Evolutionary conservation across 2,113 vertebrate species (phyloP).

Genomic region (Pelusios castaneus): DNA sequence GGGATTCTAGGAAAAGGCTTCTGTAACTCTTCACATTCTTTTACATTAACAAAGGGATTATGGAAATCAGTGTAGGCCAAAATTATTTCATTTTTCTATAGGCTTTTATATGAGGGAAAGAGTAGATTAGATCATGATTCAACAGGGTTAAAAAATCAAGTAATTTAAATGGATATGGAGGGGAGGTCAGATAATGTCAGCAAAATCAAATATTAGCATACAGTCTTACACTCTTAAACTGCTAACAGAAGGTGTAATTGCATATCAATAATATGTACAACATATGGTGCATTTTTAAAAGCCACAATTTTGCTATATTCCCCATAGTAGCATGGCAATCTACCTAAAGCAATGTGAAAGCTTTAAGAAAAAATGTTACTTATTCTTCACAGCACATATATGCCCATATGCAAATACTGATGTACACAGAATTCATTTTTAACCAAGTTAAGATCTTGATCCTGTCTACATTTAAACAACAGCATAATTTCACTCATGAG

Average conservation of each 20-base stretch:
- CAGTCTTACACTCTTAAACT: not conserved
- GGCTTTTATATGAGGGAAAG: constrained; percentile 5
- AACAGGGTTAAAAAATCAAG: constrained; percentile 21
- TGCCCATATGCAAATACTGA: not conserved
- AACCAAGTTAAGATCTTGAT: not conserved
- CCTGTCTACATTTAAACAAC: not conserved
- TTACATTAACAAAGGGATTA: constrained; percentile 48
- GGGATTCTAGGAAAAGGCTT: not conserved
- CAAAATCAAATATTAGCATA: constrained; percentile 41
- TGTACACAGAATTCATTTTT: not conserved
- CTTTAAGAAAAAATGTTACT: not conserved
- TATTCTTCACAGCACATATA: not conserved
- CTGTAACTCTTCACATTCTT: constrained; percentile 25
- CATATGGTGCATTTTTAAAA: not conserved
- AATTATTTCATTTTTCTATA: constrained; percentile 38
- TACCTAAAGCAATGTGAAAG: not conserved
- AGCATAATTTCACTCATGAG: not conserved
- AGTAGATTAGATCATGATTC: not conserved
- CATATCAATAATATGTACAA: not conserved
- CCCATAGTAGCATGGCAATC: not conserved
- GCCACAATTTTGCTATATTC: not conserved
- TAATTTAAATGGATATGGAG: constrained; percentile 31
- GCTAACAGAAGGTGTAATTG: constrained; percentile 14
- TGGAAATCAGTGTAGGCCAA: constrained; percentile 27
- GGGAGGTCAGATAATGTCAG: not conserved